phyloP scores from a whole-genome alignment of 2,797 vertebrate species.

The Melopsittacus undulatus region DNA sequence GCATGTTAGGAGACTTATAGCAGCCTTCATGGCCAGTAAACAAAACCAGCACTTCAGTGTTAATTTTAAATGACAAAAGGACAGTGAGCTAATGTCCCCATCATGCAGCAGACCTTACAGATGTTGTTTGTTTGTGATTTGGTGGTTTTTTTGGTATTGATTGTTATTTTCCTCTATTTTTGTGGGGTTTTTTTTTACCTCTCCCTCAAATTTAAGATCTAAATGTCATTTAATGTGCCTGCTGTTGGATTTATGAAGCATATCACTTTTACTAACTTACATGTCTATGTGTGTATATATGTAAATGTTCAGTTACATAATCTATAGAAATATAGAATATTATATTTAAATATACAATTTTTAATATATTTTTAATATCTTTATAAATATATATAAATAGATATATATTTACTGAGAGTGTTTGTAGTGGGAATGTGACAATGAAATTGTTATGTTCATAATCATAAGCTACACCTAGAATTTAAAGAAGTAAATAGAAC shows the following conservation, averaged over 20 bases:
- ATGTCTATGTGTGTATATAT: background rate
- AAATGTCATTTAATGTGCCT: background rate
- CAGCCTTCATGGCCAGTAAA: background rate
- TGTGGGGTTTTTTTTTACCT: background rate
- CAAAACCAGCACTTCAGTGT: background rate
- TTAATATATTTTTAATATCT: background rate
- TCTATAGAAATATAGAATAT: background rate
- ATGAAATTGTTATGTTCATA: background rate
- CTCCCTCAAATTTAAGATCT: background rate
- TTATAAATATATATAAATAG: background rate
- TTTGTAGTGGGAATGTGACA: background rate
- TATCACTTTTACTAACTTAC: background rate
- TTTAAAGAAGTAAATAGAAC: background rate
- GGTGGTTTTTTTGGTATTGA: background rate
- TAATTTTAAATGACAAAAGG: background rate
- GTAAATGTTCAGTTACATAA: background rate
- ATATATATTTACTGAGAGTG: background rate
- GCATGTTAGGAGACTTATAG: background rate
- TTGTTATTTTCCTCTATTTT: accelerated
- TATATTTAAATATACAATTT: background rate
- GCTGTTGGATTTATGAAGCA: background rate
- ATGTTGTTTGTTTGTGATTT: background rate
- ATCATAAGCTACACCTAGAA: background rate
- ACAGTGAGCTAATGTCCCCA: background rate
- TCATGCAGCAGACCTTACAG: background rate